Evolutionary conservation across 2,888 invertebrate species (phyloP).

Genomic region (Argynnis bischoffii): DNA sequence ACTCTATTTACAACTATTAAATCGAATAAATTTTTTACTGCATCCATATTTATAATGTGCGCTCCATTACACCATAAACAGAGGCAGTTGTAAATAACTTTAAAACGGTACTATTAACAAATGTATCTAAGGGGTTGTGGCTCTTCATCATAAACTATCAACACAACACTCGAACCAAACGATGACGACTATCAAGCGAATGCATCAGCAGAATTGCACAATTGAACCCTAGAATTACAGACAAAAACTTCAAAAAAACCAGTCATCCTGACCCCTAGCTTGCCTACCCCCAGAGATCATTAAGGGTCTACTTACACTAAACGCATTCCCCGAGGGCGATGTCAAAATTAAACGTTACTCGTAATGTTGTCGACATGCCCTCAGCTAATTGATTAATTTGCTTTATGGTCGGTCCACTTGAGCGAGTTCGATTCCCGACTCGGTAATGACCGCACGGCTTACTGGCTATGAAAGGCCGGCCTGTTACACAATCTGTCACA

Average conservation of each 20-base stretch:
- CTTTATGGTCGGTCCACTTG: constrained; percentile 79
- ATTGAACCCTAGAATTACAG: constrained; percentile 63
- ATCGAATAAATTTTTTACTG: constrained; percentile 8
- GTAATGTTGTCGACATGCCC: constrained; percentile 81
- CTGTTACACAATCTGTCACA: constrained; percentile 80
- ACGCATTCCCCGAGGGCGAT: constrained; percentile 52
- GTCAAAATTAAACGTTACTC: constrained; percentile 78
- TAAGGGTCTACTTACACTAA: constrained; percentile 48
- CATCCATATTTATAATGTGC: constrained; percentile 23
- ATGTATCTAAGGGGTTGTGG: constrained; percentile 40
- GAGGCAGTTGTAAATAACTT: constrained; percentile 35
- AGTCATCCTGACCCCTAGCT: constrained; percentile 49
- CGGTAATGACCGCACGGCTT: constrained; percentile 72
- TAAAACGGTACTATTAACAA: constrained; percentile 49
- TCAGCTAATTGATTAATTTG: constrained; percentile 82
- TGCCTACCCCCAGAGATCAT: constrained; percentile 30
- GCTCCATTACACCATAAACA: constrained; percentile 26
- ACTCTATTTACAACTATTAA: constrained; percentile 5
- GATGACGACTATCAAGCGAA: constrained; percentile 68
- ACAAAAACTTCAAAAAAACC: constrained; percentile 55
- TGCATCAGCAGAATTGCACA: constrained; percentile 78
- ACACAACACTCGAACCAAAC: constrained; percentile 64
- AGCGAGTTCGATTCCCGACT: constrained; percentile 70
- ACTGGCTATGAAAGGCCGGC: constrained; percentile 65
- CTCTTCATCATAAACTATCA: constrained; percentile 74